Conservation (phyloP, 2,113 vertebrate species). For the Sylvia atricapilla region DNA sequence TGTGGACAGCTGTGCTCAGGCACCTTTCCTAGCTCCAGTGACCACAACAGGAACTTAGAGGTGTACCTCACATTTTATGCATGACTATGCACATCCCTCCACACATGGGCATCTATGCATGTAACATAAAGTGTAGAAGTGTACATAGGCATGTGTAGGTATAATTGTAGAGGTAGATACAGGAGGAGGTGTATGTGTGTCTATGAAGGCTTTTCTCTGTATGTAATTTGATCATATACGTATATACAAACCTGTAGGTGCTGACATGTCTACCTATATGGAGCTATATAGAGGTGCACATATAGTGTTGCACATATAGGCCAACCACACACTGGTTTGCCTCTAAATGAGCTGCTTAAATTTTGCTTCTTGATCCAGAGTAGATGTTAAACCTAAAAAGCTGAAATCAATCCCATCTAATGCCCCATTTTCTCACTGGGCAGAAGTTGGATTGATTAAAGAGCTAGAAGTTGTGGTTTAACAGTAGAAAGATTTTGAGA, state of each 20-base stretch:
- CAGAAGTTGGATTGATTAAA: neutral
- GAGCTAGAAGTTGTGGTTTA: neutral
- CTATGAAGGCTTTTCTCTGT: neutral
- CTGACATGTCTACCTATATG: neutral
- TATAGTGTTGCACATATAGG: neutral
- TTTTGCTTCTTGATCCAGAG: neutral
- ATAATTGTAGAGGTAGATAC: neutral
- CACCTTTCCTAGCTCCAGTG: neutral
- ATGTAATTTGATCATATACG: neutral
- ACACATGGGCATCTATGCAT: fast-evolving
- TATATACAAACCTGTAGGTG: neutral
- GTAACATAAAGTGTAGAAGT: neutral
- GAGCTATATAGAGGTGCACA: neutral
- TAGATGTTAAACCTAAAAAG: neutral
- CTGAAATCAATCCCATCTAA: neutral
- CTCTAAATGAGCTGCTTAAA: neutral
- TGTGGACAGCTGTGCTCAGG: neutral
- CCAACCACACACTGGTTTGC: neutral
- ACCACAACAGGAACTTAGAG: neutral
- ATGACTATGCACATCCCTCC: neutral
- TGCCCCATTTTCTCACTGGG: neutral
- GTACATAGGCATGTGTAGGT: neutral
- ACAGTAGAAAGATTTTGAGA: neutral
- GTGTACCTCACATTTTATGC: neutral
- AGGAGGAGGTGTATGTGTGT: neutral